Base-by-base conservation (phyloP, 2,797 vertebrate genomes). In the Coendou prehensilis region DNA sequence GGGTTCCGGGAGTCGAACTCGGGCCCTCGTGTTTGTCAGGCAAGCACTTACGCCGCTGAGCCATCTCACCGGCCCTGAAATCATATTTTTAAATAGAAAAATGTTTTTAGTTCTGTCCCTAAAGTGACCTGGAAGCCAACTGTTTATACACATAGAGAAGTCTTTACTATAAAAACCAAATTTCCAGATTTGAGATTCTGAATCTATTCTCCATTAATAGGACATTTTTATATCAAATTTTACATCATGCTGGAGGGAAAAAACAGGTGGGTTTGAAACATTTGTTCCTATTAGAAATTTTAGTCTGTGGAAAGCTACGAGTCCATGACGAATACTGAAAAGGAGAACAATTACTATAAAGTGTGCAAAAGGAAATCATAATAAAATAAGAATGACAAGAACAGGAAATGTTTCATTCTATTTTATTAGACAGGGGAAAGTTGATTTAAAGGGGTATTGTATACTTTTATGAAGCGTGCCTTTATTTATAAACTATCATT, bases 1-100 rank as follows among this genome's bases (percentile, higher is more conserved):
- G 37, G 37, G 37, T 41, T 41, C 37, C 37, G 37, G 37, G 37
- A 41, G 37, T 41, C 37, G 37, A 41, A 41, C 37, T 41, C 2
- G 37, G 37, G 37, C 37, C 37, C 37, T 41, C 2, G 37, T 41
- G 37, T 41, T 41, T 41, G 37, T 2, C 37, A 41, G 37, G 37
- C 37, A 41, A 41, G 37, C 37, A 41, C 37, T 41, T 41, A 41
- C 37, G 37, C 37, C 37, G 37, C 37, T 41, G 37, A 41, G 37
- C 37, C 37, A 41, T 41, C 37, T 41, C 37, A 41, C 37, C 37
- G 37, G 37, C 37, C 37, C 37, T 64, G 85, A 90, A 91, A 30
- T 88, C 33, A 78, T 91, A 85, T 71, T 41, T 47, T 93, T 94
- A 95, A 92, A 67, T 28, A 87, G 59, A 95, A 93, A 79, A 91